Evolutionary conservation across 2,113 vertebrate genomes (phyloP), one percentile per base, ranked within the genome.

Genomic region (Pogonocichla stellata): DNA sequence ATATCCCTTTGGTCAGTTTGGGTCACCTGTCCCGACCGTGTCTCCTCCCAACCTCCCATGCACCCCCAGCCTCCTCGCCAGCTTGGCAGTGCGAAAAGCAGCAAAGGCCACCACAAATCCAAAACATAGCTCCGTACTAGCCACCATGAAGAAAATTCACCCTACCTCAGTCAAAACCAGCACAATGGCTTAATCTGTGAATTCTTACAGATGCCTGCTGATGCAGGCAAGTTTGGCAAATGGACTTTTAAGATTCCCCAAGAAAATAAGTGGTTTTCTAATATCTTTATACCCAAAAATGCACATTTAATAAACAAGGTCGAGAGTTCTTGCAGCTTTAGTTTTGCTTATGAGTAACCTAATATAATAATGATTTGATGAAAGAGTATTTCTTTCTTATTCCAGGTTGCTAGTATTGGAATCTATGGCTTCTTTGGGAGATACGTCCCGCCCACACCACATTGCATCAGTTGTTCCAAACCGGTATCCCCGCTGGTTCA

Each of bases 391-490:
- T 80, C 62, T 93, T 90, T 51, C 36, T 90, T 91, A n/a, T 90
- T 97, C 36, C 95, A 99, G 99, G 97, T 99, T 99, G 97, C 98
- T 99, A 85, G 99, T 99, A 95, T 98, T 99, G 98, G 99, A 99
- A 98, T 99, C 99, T 86, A 98, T 98, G 40, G 98, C 98, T 97
- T 98, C 99, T 25, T 98, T 98, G 3, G 99, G 98, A 95, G 99
- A 99, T 97, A 97, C 99, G 93, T 98, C 99, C 53, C 98, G 98
- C 96, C 99, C 99, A 48, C 99, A 99, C 97, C 99, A 99, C 97
- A 99, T 99, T 81, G 99, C 99, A 34, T 99, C 99, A 53, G 99
- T 99, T 84, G 99, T 99, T 97, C 99, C 99, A 96, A 99, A 99
- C 98, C 98, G 99, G 57, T 99, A 99, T 97, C 99, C 99, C 62